Evolutionary conservation across 2,888 invertebrate species (phyloP), one percentile per base, ranked within the genome.

Genomic region (Harmothoe impar): DNA sequence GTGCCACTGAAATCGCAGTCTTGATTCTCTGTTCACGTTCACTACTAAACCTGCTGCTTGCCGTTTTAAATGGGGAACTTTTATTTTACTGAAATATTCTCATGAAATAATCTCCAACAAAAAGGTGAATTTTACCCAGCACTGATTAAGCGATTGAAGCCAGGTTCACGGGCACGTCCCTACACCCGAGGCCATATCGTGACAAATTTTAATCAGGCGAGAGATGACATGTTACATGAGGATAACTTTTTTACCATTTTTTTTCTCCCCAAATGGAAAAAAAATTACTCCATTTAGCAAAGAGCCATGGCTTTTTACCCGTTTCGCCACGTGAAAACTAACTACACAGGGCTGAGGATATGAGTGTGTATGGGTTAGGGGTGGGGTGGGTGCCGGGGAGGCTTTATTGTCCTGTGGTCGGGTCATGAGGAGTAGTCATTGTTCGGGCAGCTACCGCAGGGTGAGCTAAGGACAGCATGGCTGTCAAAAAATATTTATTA

Each of bases 391-490:
- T 43, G 43, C 5, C 5, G 10, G 62, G 25, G 62, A n/a, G 25
- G 62, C 3, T n/a, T 62, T 72, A 72, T 72, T 72, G 72, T 72
- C 29, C 72, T 72, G 20, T 25, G 72, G 72, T 72, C 72, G 72
- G 72, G 29, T 23, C 25, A 72, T 25, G 29, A 25, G 72, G 15
- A 72, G 33, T 35, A 35, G 7, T 25, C 17, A 25, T 77, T 81
- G 81, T 81, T 81, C 35, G 15, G 3, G 31, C 7, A 15, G n/a
- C n/a, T 68, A 68, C 68, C 68, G 12, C 5, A 23, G 43, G 81
- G 81, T 81, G 81, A 81, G 10, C 15, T 81, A 35, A 81, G 81
- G 81, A 81, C 81, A 81, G 35, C 29, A 31, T 3, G 81, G 43
- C 5, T 43, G 33, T 62, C 31, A 81, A 81, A 81, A 81, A 33